A percentile compares a stretch with the other conserved stretches of the same genome.
Conservation (phyloP, 1,140 invertebrate genomes). For the Lepidurus packardi region DNA sequence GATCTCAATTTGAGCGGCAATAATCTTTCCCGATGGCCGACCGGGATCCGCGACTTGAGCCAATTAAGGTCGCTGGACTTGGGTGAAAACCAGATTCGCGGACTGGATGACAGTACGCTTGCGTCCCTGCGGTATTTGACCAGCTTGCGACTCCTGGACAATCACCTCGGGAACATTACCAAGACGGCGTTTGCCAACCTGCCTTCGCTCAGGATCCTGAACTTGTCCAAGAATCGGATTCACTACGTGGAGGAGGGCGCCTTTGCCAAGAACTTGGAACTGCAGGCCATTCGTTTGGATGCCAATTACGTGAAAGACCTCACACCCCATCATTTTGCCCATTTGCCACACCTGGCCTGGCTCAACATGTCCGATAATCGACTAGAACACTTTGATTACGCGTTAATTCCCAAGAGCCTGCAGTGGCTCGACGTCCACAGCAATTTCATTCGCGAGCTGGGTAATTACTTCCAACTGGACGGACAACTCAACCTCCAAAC, state of each 20-base stretch:
- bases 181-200: slow-evolving; percentile 72
- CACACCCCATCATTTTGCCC: slow-evolving; percentile 56
- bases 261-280: slow-evolving; percentile 68
- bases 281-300: slow-evolving; percentile 80
- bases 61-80: slow-evolving; percentile 71
- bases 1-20: slow-evolving; percentile 80
- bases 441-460: slow-evolving; percentile 75
- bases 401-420: slow-evolving; percentile 68
- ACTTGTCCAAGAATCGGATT: slow-evolving; percentile 79
- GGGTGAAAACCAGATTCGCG: slow-evolving; percentile 69
- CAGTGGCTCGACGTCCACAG: slow-evolving; percentile 86
- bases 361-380: slow-evolving; percentile 87
- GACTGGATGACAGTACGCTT: slow-evolving; percentile 70
- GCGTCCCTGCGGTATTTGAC: slow-evolving; percentile 69
- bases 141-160: slow-evolving; percentile 78
- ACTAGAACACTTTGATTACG: slow-evolving; percentile 83
- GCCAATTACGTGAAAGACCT: slow-evolving; percentile 61
- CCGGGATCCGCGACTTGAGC: slow-evolving; percentile 65
- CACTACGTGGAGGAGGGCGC: slow-evolving; percentile 70
- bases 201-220: slow-evolving; percentile 76
- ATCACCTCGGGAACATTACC: slow-evolving; percentile 77
- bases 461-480: slow-evolving; percentile 63
- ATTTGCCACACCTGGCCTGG: slow-evolving; percentile 75
- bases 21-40: slow-evolving; percentile 62
- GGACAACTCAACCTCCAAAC: slow-evolving; percentile 64